A percentile compares a stretch with the other conserved stretches of the same genome.
phyloP scores from a whole-genome alignment of 1,140 invertebrate species.

The Sycophaga agraensis region DNA sequence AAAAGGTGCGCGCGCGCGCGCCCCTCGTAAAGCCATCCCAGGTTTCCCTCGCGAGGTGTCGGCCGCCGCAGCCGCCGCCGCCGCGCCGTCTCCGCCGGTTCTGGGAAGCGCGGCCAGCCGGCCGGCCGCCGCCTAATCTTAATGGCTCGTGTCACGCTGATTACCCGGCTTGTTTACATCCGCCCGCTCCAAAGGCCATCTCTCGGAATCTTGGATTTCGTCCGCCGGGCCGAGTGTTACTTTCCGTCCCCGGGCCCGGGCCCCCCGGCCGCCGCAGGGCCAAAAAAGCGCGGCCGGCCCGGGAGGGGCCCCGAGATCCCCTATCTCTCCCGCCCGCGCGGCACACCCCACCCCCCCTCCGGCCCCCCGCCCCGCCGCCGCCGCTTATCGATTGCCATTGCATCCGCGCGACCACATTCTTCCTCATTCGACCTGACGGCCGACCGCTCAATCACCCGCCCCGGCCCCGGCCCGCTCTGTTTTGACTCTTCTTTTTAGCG shows the following conservation, averaged over 20 bases:
- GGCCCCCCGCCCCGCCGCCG: background rate
- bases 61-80: constrained; percentile 1
- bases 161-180: constrained; percentile 49
- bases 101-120: constrained; percentile 8
- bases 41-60: background rate
- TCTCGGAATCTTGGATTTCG: constrained; percentile 28
- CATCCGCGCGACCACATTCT: constrained; percentile 8
- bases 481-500: background rate
- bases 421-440: constrained; percentile 1
- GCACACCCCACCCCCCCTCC: too few species aligned
- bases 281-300: too few species aligned
- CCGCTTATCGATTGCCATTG: constrained; percentile 28
- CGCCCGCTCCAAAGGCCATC: constrained; percentile 8
- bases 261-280: background rate
- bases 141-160: constrained; percentile 47
- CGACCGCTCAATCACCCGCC: constrained; percentile 22
- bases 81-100: constrained; percentile 19
- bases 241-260: too few species aligned
- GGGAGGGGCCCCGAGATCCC: too few species aligned
- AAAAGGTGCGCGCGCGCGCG: too few species aligned
- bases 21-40: constrained; percentile 19
- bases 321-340: too few species aligned
- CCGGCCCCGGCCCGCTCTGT: background rate
- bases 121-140: constrained; percentile 39
- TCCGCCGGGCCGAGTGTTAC: background rate